These are phyloP conservation scores for Lordiphosa collinella DNA, from an alignment of 1,140 invertebrate genomes.

Conservation along the genomic window DNA sequence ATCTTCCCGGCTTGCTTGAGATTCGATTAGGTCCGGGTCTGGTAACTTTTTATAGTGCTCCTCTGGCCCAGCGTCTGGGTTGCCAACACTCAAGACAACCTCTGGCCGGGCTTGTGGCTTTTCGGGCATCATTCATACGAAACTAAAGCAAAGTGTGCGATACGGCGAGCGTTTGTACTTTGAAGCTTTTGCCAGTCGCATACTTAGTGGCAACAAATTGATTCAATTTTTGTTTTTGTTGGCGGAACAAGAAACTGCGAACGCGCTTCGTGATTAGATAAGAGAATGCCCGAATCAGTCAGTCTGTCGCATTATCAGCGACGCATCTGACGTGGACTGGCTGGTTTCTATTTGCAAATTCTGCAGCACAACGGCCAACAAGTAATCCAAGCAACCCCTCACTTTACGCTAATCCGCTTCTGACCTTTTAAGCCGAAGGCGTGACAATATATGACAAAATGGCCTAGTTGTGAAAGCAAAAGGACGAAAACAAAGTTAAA, in stretches of 20 bases:
- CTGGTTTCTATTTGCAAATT: slow-evolving; percentile 3
- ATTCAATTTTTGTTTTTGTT: slow-evolving; percentile 25
- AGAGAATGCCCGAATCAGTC: slow-evolving; percentile 20
- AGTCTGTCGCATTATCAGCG: slow-evolving; percentile 20
- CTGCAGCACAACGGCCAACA: slow-evolving; percentile 10
- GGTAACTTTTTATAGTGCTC: slow-evolving; percentile 18
- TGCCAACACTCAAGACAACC: slow-evolving; percentile 23
- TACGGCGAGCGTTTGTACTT: slow-evolving; percentile 37
- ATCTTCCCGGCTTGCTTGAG: slow-evolving; percentile 18
- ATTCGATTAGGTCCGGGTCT: slow-evolving; percentile 23
- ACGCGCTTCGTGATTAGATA: slow-evolving; percentile 54
- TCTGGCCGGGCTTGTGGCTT: slow-evolving; percentile 19
- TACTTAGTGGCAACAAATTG: slow-evolving; percentile 45
- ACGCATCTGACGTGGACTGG: slow-evolving; percentile 16
- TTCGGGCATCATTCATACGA: slow-evolving; percentile 38
- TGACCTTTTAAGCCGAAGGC: slow-evolving; percentile 12
- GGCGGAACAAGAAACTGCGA: slow-evolving; percentile 45
- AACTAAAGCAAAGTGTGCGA: slow-evolving; percentile 28
- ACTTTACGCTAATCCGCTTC: slow-evolving; percentile 12
- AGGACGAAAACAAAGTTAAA: slow-evolving; percentile 4
- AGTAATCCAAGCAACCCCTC: not conserved
- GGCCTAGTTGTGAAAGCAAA: slow-evolving; percentile 12
- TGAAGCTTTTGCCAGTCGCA: slow-evolving; percentile 42
- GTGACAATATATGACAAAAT: slow-evolving; percentile 3
- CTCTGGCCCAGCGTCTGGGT: slow-evolving; percentile 1